Base-by-base conservation (phyloP, 2,797 vertebrate species). In the Neosalanx taihuensis region DNA sequence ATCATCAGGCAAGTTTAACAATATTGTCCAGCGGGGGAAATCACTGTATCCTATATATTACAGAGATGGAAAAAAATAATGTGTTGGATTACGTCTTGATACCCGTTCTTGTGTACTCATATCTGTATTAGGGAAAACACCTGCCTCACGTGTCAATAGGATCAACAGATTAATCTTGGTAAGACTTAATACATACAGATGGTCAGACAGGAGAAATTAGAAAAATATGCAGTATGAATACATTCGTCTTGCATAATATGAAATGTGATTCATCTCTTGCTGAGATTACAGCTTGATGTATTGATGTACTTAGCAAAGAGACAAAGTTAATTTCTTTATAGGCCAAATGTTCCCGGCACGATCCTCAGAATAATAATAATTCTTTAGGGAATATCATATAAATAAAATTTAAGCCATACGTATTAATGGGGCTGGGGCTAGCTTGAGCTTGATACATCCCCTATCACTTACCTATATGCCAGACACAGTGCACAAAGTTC, bases 171-270 rank as follows among this genome's bases (percentile, higher is more conserved):
- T 97, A 95, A 96, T 95, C 94, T 94, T 92, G 91, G 92, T 94
- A 91, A 93, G 92, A 90, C 86, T 93, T 93, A 93, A 93, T 92
- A 91, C 91, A 90, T 93, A 93, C 95, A 95, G 94, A 95, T 96
- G 94, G 94, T 94, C 94, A 90, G 92, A 94, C 93, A 94, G 92
- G 90, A 95, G 94, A 94, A 95, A 95, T 95, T 95, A 94, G 92
- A 94, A 93, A 95, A 94, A 94, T 94, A 94, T 93, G 93, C 94
- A 94, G 93, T 94, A 94, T 93, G 94, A 95, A 96, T 95, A 94
- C 92, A 93, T 94, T 93, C 89, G 91, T 92, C 93, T 91, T 89
- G 91, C 87, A 84, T 91, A 93, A 94, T 94, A 93, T 93, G 89
- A 91, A 93, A 92, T 92, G 90, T 87, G 90, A 95, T 95, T 95